A percentile compares a stretch with the other conserved stretches of the same genome.
These are phyloP conservation scores for Coenonympha glycerion DNA, from an alignment of 2,888 invertebrate genomes.

Conservation along the genomic window DNA sequence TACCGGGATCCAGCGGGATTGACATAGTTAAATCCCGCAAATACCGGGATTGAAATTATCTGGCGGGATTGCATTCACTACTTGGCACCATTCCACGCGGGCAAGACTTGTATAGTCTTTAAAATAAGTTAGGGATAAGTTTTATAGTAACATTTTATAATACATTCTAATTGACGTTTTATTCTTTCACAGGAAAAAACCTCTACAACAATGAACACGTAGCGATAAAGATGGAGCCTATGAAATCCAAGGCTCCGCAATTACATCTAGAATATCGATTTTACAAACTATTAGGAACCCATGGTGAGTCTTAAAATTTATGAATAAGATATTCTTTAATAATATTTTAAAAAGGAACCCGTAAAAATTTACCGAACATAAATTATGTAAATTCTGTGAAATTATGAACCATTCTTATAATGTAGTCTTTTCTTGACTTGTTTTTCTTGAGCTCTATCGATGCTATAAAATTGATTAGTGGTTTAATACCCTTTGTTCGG, in stretches of 20 bases:
- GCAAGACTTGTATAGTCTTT: too few relatives aligned
- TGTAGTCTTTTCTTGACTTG: neutral
- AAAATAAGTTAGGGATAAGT: too few relatives aligned
- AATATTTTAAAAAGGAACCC: too few relatives aligned
- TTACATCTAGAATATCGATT: slow-evolving; percentile 99
- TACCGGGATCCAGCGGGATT: too few relatives aligned
- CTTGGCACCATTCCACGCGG: too few relatives aligned
- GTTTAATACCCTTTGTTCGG: neutral
- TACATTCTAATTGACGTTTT: slow-evolving; percentile 2
- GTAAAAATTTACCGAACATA: neutral
- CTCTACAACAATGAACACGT: slow-evolving; percentile 99
- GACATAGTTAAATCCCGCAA: too few relatives aligned
- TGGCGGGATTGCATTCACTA: too few relatives aligned
- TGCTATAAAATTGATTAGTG: neutral
- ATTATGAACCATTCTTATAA: neutral
- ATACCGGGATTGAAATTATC: too few relatives aligned
- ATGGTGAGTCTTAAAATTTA: slow-evolving; percentile 81
- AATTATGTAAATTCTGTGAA: too few relatives aligned
- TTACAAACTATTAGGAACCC: slow-evolving; percentile 99
- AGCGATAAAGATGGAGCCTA: slow-evolving; percentile 99
- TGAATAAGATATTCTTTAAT: too few relatives aligned
- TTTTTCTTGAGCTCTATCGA: neutral
- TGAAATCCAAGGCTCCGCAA: slow-evolving; percentile 99
- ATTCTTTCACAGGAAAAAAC: slow-evolving; percentile 92
- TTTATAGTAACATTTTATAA: too few relatives aligned